Percentiles rank a stretch among this genome's conserved stretches.
Evolutionary conservation across 2,797 vertebrate species (phyloP).

Genomic region (Gila robusta): DNA sequence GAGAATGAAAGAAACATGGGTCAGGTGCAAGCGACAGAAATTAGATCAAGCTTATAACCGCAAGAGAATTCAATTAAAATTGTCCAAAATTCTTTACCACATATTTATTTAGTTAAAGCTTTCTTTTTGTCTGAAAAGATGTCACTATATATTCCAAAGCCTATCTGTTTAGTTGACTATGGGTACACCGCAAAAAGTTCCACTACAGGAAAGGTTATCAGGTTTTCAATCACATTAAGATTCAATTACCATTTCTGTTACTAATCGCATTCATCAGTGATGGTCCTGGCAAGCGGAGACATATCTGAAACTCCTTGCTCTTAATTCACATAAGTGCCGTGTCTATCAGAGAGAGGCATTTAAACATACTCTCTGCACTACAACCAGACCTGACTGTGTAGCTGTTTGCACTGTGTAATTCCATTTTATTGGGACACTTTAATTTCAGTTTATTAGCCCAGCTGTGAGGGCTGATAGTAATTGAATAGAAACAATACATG

Average conservation of each 20-base stretch:
- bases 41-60: neutral
- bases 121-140: neutral
- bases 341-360: neutral
- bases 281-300: neutral
- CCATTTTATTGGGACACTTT: constrained; percentile 37
- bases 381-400: constrained; percentile 21
- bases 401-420: constrained; percentile 32
- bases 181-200: neutral
- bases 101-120: neutral
- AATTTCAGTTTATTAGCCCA: constrained; percentile 42
- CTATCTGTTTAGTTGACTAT: neutral
- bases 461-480: constrained; percentile 51
- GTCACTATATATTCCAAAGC: neutral
- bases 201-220: neutral
- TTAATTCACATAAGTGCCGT: constrained; percentile 2
- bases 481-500: constrained; percentile 40
- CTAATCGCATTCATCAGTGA: constrained; percentile 4
- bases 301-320: neutral
- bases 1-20: neutral
- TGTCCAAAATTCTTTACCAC: neutral
- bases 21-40: neutral
- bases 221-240: constrained; percentile 17
- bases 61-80: neutral
- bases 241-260: constrained; percentile 25
- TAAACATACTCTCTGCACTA: constrained; percentile 23